Evolutionary conservation across 2,888 invertebrate genomes (phyloP), one percentile per base, ranked within the genome.

Genomic region (Drosophila maculinotata): DNA sequence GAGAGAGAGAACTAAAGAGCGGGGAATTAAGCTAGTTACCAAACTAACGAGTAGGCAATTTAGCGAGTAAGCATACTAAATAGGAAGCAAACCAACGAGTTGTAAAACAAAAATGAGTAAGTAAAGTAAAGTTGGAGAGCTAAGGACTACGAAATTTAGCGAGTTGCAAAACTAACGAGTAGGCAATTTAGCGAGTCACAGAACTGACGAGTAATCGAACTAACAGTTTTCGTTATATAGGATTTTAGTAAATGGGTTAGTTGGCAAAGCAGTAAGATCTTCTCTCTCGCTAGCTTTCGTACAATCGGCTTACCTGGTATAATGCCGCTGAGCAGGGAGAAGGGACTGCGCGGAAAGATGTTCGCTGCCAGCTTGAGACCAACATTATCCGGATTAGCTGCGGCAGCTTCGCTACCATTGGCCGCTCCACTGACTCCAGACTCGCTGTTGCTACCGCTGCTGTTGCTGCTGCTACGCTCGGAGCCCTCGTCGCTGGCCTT

Each of bases 291-390:
- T 38, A n/a, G 28, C 1, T 26, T 28, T 15, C 1, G 12, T 3
- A 1, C 1, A 47, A 23, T 15, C 6, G 3, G 6, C 44, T 81
- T 85, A 96, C 97, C 97, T 92, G 97, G 97, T 89, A 96, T 93
- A 72, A 97, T 96, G 30, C 96, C 96, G 87, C 94, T 95, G 44
- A 96, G 92, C 69, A 96, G 89, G 0, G 95, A 94, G 30, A 95
- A 92, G 6, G 95, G 95, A 89, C 94, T 95, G 74, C 94, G 94
- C 0, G 93, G 93, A 70, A 93, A 93, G 68, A 93, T 90, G 45
- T 89, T 90, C 20, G 85, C 76, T 0, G 89, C 79, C 54, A 90
- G 68, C 79, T 88, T 85, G 1, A 93, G 92, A 0, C 81, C 52
- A 14, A 53, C 60, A 15, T 70, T 79, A 23, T 75, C 79, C 14